phyloP scores from a whole-genome alignment of 2,797 vertebrate species.

The Sebastes taczanowskii region DNA sequence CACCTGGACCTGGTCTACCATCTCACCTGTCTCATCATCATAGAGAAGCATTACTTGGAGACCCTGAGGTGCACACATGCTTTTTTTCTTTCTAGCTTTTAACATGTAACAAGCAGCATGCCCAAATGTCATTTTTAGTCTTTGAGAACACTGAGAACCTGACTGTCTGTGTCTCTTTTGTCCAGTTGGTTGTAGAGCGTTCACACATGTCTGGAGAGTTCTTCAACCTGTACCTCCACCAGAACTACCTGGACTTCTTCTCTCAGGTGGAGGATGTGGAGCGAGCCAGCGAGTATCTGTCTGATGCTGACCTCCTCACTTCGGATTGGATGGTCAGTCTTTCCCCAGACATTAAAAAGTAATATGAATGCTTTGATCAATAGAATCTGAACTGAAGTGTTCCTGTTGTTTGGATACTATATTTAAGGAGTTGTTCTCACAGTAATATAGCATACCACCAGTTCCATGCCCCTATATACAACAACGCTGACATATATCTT shows the following conservation, averaged over 20 bases:
- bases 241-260: conserved; percentile 97
- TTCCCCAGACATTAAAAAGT: not conserved
- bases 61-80: conserved; percentile 88
- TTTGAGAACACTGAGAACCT: not conserved
- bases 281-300: conserved; percentile 92
- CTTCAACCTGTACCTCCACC: conserved; percentile 96
- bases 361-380: not conserved
- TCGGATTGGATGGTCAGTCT: conserved; percentile 91
- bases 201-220: conserved; percentile 91
- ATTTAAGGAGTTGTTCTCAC: not conserved
- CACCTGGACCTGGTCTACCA: conserved; percentile 77
- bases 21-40: conserved; percentile 85
- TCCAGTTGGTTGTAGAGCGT: conserved; percentile 90
- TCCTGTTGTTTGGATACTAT: not conserved
- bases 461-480: rapidly evolving
- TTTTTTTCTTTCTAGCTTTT: not conserved
- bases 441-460: not conserved
- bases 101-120: not conserved
- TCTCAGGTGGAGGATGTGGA: conserved; percentile 88
- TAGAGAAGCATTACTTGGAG: conserved; percentile 84
- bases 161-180: not conserved
- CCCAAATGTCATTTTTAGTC: not conserved
- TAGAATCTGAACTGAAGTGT: not conserved
- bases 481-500: not conserved
- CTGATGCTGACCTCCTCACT: conserved; percentile 89